Evolutionary conservation across 2,888 invertebrate genomes (phyloP).

Genomic region (Galerucella pusilla): DNA sequence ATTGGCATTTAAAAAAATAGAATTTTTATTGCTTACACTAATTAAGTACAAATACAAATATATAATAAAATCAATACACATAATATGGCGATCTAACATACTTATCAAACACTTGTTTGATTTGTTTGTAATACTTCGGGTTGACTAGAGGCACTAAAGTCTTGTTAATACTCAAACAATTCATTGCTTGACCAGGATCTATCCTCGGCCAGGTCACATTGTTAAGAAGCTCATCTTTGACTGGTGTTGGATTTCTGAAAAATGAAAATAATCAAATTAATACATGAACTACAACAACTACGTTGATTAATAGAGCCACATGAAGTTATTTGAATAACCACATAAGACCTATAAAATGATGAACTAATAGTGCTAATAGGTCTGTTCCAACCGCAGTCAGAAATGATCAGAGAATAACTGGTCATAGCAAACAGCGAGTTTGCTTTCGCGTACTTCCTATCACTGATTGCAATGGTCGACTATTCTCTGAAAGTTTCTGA

Average conservation of each 20-base stretch:
- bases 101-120: conserved; percentile 24
- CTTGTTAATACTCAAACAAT: conserved; percentile 34
- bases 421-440: too few species aligned
- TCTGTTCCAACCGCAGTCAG: too few species aligned
- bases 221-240: conserved; percentile 26
- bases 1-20: too few species aligned
- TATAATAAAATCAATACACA: conserved; percentile 26
- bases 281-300: not conserved
- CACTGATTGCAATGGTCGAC: too few species aligned
- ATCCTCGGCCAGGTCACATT: conserved; percentile 35
- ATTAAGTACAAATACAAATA: conserved; percentile 12
- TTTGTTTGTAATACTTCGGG: conserved; percentile 31
- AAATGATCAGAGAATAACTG: too few species aligned
- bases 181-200: not conserved
- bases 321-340: too few species aligned
- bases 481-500: too few species aligned
- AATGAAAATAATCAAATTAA: not conserved
- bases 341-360: too few species aligned
- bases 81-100: conserved; percentile 29
- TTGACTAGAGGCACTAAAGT: conserved; percentile 26
- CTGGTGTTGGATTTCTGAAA: conserved; percentile 39
- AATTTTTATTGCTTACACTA: not conserved
- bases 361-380: too few species aligned
- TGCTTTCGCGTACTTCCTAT: too few species aligned
- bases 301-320: too few species aligned